These are phyloP conservation scores for Adela reaumurella DNA, from an alignment of 2,888 invertebrate genomes.

Conservation along the genomic window DNA sequence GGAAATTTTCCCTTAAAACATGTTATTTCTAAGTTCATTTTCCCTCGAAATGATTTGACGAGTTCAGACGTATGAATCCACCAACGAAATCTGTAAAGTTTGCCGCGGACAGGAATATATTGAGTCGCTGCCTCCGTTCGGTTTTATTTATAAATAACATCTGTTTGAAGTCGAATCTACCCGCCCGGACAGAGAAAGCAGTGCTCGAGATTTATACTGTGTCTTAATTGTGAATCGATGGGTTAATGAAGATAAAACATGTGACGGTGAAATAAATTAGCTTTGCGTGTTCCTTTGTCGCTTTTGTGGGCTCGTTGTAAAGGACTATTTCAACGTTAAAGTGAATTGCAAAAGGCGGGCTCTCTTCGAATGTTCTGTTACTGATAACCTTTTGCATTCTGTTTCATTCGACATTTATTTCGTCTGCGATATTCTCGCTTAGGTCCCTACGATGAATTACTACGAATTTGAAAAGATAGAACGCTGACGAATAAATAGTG, in stretches of 20 bases:
- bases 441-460: no score
- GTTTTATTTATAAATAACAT: slow-evolving; percentile 57
- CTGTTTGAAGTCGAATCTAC: slow-evolving; percentile 55
- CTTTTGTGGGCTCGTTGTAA: neutral
- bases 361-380: no score
- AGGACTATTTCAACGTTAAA: no score
- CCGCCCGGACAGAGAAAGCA: slow-evolving; percentile 52
- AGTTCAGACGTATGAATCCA: neutral
- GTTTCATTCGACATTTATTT: no score
- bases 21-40: neutral
- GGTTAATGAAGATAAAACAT: slow-evolving; percentile 58
- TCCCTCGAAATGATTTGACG: neutral
- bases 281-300: slow-evolving; percentile 33
- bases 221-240: slow-evolving; percentile 59
- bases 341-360: no score
- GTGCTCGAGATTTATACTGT: slow-evolving; percentile 55
- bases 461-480: no score
- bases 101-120: slow-evolving; percentile 56
- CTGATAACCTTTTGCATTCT: no score
- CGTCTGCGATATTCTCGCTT: no score
- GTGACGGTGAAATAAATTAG: slow-evolving; percentile 56
- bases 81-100: slow-evolving; percentile 41
- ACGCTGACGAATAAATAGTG: no score
- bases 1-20: neutral
- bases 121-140: slow-evolving; percentile 54